phyloP scores from a whole-genome alignment of 1,140 invertebrate species.

The Ganaspis sp. region DNA sequence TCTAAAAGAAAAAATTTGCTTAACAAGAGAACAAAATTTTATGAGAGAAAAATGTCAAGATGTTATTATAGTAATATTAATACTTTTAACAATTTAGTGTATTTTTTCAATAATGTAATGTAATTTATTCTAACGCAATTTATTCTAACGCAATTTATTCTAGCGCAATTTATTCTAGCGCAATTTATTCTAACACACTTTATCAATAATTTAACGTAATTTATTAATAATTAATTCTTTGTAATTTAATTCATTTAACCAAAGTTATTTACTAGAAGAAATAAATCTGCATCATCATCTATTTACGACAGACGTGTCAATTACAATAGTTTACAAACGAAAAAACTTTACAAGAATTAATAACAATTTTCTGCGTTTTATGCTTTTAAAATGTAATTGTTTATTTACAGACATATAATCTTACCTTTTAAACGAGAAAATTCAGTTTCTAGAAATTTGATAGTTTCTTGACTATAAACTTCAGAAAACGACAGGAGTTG shows the following conservation, averaged over 20 bases:
- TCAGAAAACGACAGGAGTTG: constrained; percentile 42
- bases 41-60: too few species aligned
- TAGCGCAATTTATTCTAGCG: too few species aligned
- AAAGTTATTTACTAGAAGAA: too few species aligned
- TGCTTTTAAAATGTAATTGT: background rate
- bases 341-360: background rate
- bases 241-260: too few species aligned
- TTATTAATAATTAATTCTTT: too few species aligned
- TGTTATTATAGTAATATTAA: too few species aligned
- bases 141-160: too few species aligned
- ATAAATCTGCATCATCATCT: background rate
- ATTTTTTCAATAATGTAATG: too few species aligned
- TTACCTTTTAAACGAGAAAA: constrained; percentile 62
- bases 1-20: constrained; percentile 76
- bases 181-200: too few species aligned
- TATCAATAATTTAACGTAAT: too few species aligned
- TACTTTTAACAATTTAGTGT: too few species aligned
- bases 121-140: too few species aligned
- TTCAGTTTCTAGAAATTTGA: constrained; percentile 51
- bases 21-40: background rate
- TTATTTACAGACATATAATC: background rate
- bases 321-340: background rate
- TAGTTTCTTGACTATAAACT: constrained; percentile 57
- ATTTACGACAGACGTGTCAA: background rate
- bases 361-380: background rate